Base-by-base conservation (phyloP, 2,797 vertebrate genomes). In the Cetoscarus ocellatus region DNA sequence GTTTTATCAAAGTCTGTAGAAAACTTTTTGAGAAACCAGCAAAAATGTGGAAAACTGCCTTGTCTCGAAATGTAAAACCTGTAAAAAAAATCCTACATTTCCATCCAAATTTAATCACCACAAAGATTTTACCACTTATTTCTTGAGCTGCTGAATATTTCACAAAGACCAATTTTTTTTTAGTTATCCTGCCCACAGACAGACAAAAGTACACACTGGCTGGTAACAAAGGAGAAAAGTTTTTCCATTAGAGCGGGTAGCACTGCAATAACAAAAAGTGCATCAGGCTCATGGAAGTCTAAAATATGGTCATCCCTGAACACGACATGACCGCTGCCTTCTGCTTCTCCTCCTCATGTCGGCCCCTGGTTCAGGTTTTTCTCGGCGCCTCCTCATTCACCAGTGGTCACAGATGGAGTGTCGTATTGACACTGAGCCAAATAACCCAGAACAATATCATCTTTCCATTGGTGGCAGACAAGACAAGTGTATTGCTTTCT, bases 361-460 rank as follows among this genome's bases (percentile, higher is more conserved):
- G 63, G 51, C 68, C 55, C 44, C 27, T 78, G 73, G 62, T 71
- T 85, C 71, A 73, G 77, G 80, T 83, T 70, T 76, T 70, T 65
- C 74, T 81, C 63, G 45, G 61, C 56, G 76, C 55, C 65, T 62
- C 47, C 70, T 86, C 70, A 57, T 84, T 88, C 65, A 90, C 70
- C 70, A 63, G 77, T 0, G 60, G 61, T 69, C 88, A 76, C 90
- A 87, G 83, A 89, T 89, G 85, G 82, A 86, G 80, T 63, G 36
- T 18, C 15, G 79, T 56, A 45, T 79, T 89, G 86, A 84, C 67
- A 77, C 60, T 1, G 57, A 80, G 86, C 83, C 86, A 88, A 87
- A 66, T 52, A 83, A 69, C 86, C 73, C 27, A 40, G 53, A 84
- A 90, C 87, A 87, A 86, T 86, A 88, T 89, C 79, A 87, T 91